Evolutionary conservation across 2,888 invertebrate species (phyloP), one percentile per base, ranked within the genome.

Genomic region (Leptogaster cylindrica): DNA sequence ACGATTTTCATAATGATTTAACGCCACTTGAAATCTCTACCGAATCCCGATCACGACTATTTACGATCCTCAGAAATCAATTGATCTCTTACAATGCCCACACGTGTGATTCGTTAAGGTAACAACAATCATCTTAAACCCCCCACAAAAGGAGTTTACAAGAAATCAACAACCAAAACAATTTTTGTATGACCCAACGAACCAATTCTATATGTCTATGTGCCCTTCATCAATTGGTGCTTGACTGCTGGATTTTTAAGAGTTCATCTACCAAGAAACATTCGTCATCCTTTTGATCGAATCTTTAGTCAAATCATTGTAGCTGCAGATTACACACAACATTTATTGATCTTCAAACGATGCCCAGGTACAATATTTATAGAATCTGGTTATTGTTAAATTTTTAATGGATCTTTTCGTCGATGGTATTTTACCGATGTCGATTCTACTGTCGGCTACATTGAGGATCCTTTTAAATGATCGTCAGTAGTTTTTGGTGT

Each of bases 361-460:
- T n/a, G 41, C 31, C 10, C 64, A 48, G 64, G 64, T 64, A 64
- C 64, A 64, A 33, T 48, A 64, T 64, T 64, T 64, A 64, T 64
- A 33, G 64, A 64, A 41, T 48, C 20, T 20, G 41, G 20, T 48
- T 20, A 48, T 61, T 64, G 48, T 64, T 20, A 46, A 31, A 48
- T 23, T 48, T 52, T 48, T 48, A 64, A 48, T 46, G 64, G 48
- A 48, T 48, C 64, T 64, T 64, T 64, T 64, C 64, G 48, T 64
- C 64, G 33, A 46, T 64, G 33, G 33, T 48, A 48, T 48, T 48
- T 46, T 48, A 12, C 64, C 48, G 46, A 48, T n/a, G n/a, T n/a
- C n/a, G n/a, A n/a, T n/a, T n/a, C n/a, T n/a, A n/a, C n/a, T n/a
- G n/a, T n/a, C n/a, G n/a, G n/a, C n/a, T n/a, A n/a, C 44, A 44